These are phyloP conservation scores for Eremophila alpestris DNA, from an alignment of 2,797 vertebrate genomes.

Conservation along the genomic window DNA sequence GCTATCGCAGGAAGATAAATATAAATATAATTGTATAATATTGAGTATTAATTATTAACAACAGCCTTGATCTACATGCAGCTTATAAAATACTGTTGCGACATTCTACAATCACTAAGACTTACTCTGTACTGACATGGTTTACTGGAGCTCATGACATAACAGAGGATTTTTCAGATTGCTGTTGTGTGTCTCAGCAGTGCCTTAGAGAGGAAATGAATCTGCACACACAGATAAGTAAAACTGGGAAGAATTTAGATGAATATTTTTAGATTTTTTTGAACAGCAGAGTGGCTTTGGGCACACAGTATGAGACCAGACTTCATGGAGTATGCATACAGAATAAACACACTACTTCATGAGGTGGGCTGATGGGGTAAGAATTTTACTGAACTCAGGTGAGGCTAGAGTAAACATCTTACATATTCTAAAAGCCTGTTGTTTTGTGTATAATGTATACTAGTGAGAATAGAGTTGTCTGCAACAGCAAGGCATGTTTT, in stretches of 20 bases:
- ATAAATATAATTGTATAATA: background rate
- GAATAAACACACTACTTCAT: background rate
- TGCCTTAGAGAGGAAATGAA: background rate
- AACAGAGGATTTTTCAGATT: background rate
- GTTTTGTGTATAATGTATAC: background rate
- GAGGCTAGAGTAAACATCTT: background rate
- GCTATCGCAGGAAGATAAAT: slow-evolving; percentile 20
- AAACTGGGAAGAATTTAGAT: background rate
- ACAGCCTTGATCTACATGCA: background rate
- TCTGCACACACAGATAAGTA: background rate
- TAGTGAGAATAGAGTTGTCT: background rate
- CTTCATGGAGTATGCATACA: background rate
- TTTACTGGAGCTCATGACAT: slow-evolving; percentile 31
- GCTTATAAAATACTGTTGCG: slow-evolving; percentile 17
- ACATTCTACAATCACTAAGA: background rate
- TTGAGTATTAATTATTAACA: slow-evolving; percentile 46
- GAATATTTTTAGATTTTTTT: background rate
- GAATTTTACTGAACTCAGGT: background rate
- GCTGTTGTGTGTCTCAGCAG: background rate
- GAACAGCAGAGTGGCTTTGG: background rate
- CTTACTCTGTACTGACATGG: slow-evolving; percentile 1
- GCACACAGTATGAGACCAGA: background rate
- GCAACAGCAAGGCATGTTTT: background rate
- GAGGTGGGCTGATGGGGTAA: background rate
- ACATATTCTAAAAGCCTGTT: background rate